phyloP scores from a whole-genome alignment of 2,888 invertebrate genomes.

The Dryocosmus kuriphilus region DNA sequence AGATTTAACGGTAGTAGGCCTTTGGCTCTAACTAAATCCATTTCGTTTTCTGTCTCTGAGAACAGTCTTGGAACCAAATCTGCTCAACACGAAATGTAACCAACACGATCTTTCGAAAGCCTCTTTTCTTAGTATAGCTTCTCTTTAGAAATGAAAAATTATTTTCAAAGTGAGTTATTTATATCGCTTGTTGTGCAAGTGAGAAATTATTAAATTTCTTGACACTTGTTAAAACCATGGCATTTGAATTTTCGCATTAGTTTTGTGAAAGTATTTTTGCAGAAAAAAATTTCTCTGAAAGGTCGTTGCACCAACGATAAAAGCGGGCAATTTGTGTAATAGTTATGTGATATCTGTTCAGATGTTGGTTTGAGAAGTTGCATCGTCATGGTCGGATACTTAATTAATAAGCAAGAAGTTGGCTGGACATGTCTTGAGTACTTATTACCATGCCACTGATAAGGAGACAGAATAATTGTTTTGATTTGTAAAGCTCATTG shows the following conservation, averaged over 20 bases:
- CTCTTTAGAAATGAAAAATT: neutral
- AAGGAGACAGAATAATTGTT: slow-evolving; percentile 49
- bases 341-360: slow-evolving; percentile 20
- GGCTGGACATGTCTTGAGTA: slow-evolving; percentile 41
- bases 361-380: slow-evolving; percentile 21
- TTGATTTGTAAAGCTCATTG: slow-evolving; percentile 46
- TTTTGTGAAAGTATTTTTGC: too few relatives aligned
- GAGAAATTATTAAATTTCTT: too few relatives aligned
- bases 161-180: neutral
- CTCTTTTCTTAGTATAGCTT: slow-evolving; percentile 3
- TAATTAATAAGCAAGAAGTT: slow-evolving; percentile 48
- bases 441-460: slow-evolving; percentile 46
- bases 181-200: too few relatives aligned
- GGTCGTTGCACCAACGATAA: neutral
- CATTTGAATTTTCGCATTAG: too few relatives aligned
- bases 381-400: slow-evolving; percentile 49
- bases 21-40: slow-evolving; percentile 41
- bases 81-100: neutral
- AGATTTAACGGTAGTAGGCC: slow-evolving; percentile 53
- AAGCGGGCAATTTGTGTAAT: slow-evolving; percentile 5
- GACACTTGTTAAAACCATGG: too few relatives aligned
- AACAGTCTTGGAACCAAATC: neutral
- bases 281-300: neutral
- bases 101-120: neutral
- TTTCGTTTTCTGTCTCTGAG: slow-evolving; percentile 41